Percentiles rank a stretch among this genome's conserved stretches.
Conservation (phyloP, 2,797 vertebrate genomes). For the Heterohyrax brucei region DNA sequence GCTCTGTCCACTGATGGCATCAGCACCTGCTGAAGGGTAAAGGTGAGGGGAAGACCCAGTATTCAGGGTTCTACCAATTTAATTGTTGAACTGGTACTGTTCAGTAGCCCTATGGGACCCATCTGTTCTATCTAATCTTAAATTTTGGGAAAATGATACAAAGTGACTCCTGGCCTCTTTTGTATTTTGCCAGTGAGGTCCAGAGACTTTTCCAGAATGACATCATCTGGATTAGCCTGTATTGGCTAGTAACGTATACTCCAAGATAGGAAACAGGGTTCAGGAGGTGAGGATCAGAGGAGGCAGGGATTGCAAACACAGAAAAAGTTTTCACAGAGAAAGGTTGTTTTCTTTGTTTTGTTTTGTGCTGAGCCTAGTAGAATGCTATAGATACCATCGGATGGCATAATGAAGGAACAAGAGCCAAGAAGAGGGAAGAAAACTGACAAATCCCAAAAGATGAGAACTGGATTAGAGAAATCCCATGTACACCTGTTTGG, state of each 20-base stretch:
- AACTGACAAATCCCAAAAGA: neutral
- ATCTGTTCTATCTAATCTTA: neutral
- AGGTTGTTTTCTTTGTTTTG: too few relatives aligned
- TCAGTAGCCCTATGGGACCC: neutral
- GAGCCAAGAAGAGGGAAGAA: neutral
- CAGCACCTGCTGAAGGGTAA: neutral
- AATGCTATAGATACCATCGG: neutral
- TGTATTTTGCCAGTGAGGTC: neutral
- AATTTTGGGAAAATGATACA: neutral
- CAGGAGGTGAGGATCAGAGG: neutral
- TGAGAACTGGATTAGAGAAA: neutral
- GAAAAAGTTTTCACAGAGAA: neutral
- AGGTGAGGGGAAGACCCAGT: neutral
- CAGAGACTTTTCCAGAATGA: neutral
- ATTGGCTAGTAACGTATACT: neutral
- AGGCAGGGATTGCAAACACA: neutral
- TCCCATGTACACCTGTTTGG: neutral
- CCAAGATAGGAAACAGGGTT: neutral
- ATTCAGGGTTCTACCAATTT: neutral
- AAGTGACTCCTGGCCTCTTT: neutral
- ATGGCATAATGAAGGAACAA: neutral
- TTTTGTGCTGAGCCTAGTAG: slow-evolving; percentile 3
- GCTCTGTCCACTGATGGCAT: neutral
- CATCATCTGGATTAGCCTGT: neutral
- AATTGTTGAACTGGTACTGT: neutral